Conservation (phyloP, 2,113 vertebrate species). For the Apodemus sylvaticus region DNA sequence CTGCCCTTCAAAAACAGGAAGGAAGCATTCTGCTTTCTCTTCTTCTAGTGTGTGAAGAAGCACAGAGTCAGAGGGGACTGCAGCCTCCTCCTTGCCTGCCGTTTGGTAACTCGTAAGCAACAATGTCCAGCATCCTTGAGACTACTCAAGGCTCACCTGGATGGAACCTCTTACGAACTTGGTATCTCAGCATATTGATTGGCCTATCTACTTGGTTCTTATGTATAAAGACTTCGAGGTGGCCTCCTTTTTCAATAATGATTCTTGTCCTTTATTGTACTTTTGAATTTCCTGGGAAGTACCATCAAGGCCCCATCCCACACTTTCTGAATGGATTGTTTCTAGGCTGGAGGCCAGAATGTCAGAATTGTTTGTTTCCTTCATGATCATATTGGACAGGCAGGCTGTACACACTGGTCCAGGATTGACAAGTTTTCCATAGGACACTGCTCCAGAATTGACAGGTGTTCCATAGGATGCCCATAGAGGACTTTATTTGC, state of each 20-base stretch:
- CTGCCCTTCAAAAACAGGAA: constrained; percentile 8
- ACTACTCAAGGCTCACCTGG: background rate
- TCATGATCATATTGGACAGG: background rate
- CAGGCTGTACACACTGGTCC: background rate
- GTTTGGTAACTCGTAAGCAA: background rate
- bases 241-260: background rate
- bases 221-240: background rate
- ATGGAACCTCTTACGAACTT: background rate
- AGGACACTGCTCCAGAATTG: background rate
- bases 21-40: background rate
- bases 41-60: background rate
- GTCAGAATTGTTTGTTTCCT: background rate
- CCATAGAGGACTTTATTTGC: constrained; percentile 55
- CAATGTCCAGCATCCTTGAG: background rate
- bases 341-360: background rate
- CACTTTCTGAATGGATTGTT: background rate
- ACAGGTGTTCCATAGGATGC: constrained; percentile 36
- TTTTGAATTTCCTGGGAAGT: background rate
- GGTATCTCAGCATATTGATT: background rate
- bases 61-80: background rate
- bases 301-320: background rate
- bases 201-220: background rate
- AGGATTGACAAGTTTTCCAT: constrained; percentile 28
- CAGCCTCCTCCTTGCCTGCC: too few relatives aligned
- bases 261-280: background rate